Conservation (phyloP, 2,888 invertebrate genomes). For the Cinara cedri region DNA sequence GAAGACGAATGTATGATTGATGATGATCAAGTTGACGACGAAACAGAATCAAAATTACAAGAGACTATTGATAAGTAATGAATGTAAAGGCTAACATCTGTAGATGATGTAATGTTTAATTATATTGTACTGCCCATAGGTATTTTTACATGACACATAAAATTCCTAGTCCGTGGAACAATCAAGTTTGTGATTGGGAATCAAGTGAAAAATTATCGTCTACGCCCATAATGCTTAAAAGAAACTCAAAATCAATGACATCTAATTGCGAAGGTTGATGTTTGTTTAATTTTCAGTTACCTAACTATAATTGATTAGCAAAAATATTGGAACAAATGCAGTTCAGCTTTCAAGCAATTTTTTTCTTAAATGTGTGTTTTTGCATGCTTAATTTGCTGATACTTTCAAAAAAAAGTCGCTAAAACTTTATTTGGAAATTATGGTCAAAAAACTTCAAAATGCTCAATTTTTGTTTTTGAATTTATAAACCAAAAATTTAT, state of each 20-base stretch:
- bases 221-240: conserved; percentile 15
- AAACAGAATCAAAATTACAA: conserved; percentile 70
- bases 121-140: conserved; percentile 48
- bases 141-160: conserved; percentile 69
- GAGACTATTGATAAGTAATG: conserved; percentile 72
- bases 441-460: too few species aligned
- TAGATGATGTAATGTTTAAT: too few species aligned
- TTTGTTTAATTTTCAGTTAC: not conserved
- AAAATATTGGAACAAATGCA: too few species aligned
- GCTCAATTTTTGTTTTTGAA: too few species aligned
- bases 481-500: too few species aligned
- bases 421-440: too few species aligned
- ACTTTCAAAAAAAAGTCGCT: too few species aligned
- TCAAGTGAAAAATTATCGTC: not conserved
- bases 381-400: too few species aligned
- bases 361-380: too few species aligned
- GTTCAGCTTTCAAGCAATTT: too few species aligned
- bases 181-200: conserved; percentile 49
- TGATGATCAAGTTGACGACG: conserved; percentile 68
- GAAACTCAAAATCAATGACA: not conserved
- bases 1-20: conserved; percentile 70
- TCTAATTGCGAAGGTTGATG: conserved; percentile 27
- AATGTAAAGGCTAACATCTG: not conserved
- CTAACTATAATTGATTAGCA: not conserved
- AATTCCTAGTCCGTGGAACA: conserved; percentile 68